phyloP scores from a whole-genome alignment of 2,888 invertebrate genomes.

The Dryomyza anilis region DNA sequence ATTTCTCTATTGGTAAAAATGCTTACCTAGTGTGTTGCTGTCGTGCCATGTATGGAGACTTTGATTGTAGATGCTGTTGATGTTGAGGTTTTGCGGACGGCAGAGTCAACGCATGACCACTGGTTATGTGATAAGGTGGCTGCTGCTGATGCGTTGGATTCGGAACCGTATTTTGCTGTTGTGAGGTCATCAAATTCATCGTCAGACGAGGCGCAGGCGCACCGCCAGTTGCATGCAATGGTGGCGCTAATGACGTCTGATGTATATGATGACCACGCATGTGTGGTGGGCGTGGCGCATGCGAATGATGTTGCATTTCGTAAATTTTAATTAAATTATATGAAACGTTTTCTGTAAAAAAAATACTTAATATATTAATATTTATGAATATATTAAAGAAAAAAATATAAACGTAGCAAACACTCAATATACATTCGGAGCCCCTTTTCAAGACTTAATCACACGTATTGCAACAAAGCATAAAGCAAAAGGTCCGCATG shows the following conservation, averaged over 20 bases:
- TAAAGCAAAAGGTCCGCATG: constrained; percentile 2
- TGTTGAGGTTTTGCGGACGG: background rate
- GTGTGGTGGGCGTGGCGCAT: constrained; percentile 27
- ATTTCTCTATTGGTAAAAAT: too few species aligned
- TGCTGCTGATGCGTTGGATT: constrained; percentile 5
- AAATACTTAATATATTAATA: background rate
- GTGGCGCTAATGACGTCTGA: constrained; percentile 2
- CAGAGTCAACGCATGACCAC: background rate
- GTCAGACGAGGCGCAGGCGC: background rate
- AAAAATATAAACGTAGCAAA: background rate
- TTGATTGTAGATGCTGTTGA: constrained; percentile 10
- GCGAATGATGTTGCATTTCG: constrained; percentile 32
- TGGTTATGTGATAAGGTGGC: constrained; percentile 11
- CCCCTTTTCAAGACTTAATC: constrained; percentile 7
- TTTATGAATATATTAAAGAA: too few species aligned
- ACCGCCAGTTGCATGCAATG: background rate
- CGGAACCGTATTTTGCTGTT: constrained; percentile 4
- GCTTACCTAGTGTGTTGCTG: constrained; percentile 9
- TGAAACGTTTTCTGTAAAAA: background rate
- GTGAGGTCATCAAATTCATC: constrained; percentile 14
- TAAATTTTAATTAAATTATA: background rate
- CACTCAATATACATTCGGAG: background rate
- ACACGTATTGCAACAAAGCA: constrained; percentile 16
- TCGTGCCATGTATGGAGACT: constrained; percentile 3
- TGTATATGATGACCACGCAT: constrained; percentile 30